Evolutionary conservation across 2,797 vertebrate genomes (phyloP), one percentile per base, ranked within the genome.

Genomic region (Acomys russatus): DNA sequence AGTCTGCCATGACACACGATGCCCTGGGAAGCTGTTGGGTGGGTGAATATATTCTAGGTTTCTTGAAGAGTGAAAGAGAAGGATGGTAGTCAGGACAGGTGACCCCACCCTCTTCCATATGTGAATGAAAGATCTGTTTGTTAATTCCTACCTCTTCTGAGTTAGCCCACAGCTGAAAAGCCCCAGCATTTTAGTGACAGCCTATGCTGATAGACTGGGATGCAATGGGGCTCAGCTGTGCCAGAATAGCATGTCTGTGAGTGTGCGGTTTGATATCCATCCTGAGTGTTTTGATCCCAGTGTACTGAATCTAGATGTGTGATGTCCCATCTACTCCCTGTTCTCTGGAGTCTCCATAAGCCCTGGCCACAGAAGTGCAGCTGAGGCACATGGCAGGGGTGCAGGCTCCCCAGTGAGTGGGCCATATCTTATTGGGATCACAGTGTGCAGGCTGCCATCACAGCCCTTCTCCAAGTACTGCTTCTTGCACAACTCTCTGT

Each of bases 401-500:
- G 4, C 20, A 54, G 63, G 44, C 73, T 84, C 78, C 28, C 84
- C 17, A 71, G 30, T 2, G 23, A 98, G 84, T 25, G 23, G 93
- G 77, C 96, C 79, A 33, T 2, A 35, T 0, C 66, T 95, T 78
- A 85, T 33, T 77, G 28, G 38, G 74, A 96, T 95, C 90, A 87
- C 80, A 74, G 49, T n/a, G 44, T 88, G 73, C 71, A 82, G 86
- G 10, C 88, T 68, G 38, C 84, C 79, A 66, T 94, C 89, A 77
- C 96, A 96, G 51, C 0, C 76, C 84, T 94, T 90, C 91, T n/a
- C 91, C 93, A 73, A 12, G 78, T 91, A 61, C 89, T 7, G 20
- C 59, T 71, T 49, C 38, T 12, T 84, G 95, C 90, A 79, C 94
- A 97, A 94, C 14, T 5, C 97, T 97, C 98, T 96, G 91, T 93